Base-by-base conservation (phyloP, 2,113 vertebrate genomes). In the Zeus faber region DNA sequence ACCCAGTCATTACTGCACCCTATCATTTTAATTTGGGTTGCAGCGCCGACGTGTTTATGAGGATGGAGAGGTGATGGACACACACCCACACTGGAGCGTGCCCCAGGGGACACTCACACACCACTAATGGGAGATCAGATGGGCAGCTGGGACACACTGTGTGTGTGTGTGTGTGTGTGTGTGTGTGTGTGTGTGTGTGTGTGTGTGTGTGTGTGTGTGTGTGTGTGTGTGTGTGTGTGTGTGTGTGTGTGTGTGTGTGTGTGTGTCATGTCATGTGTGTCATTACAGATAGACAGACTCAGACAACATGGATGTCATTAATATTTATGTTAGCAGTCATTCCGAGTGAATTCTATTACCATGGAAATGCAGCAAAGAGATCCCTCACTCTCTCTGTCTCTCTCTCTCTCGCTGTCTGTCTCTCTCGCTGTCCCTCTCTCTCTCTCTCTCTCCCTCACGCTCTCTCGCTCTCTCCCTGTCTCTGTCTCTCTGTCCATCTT, bases 1-100 rank as follows among this genome's bases (percentile, higher is more conserved):
- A 67, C 75, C 61, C 59, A 22, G 61, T 76, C 75, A 72, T 77
- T 81, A 77, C 79, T 67, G 77, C 78, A 43, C 70, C 68, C 73
- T 80, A 87, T 85, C 73, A 70, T 72, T 82, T 82, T 76, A 79
- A 82, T 87, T 83, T 79, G 77, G 66, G 29, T 61, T 68, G 67
- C 65, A 46, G 63, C 73, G 27, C 9, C 80, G 80, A 82, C 58
- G 73, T 76, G 80, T 82, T 85, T 77, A 86, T 75, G 80, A 86
- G 75, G 64, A 84, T 74, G 71, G 74, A 79, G 70, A 85, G 70
- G 77, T 78, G 82, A 67, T 70, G 49, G 64, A 79, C n/a, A 18
- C 43, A 11, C 44, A 20, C 21, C 11, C 43, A 3, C 41, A 40
- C 21, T 74, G 75, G 43, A 21, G 44, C 44, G 72, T 35, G 11